These are phyloP conservation scores for Prosopocoilus inquinatus DNA, from an alignment of 2,888 invertebrate genomes.

Conservation along the genomic window DNA sequence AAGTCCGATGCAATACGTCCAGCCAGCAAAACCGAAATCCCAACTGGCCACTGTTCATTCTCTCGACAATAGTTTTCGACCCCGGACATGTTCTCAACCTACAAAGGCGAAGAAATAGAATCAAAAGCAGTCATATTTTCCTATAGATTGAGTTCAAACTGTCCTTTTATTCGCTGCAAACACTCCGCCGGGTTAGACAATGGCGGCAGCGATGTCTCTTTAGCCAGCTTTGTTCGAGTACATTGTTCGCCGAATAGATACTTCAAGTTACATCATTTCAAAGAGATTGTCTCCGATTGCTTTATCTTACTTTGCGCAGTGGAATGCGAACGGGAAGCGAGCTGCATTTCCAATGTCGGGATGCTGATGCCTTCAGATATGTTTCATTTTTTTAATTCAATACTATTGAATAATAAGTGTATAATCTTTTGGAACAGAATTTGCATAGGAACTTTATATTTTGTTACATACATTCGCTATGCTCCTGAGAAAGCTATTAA, in stretches of 20 bases:
- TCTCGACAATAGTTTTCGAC: slow-evolving; percentile 16
- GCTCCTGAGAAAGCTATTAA: no score
- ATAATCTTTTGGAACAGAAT: no score
- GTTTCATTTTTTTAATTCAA: no score
- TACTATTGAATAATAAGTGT: no score
- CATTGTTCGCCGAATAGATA: slow-evolving; percentile 50
- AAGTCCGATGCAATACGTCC: no score
- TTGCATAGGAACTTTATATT: no score
- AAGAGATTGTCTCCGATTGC: slow-evolving; percentile 45
- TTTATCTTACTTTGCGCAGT: slow-evolving; percentile 42
- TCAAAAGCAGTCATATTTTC: slow-evolving; percentile 31
- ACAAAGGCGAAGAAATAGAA: slow-evolving; percentile 21
- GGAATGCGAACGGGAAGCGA: no score
- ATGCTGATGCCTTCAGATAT: no score
- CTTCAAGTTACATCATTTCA: slow-evolving; percentile 53
- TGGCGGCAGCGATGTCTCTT: slow-evolving; percentile 50
- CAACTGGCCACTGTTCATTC: no score
- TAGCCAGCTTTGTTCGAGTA: slow-evolving; percentile 47
- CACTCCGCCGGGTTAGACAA: slow-evolving; percentile 45
- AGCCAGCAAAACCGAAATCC: no score
- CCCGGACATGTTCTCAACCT: slow-evolving; percentile 21
- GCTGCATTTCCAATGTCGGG: no score
- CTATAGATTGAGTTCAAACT: slow-evolving; percentile 49
- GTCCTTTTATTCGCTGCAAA: slow-evolving; percentile 49
- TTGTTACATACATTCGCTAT: no score